Percentiles rank a stretch among this genome's conserved stretches.
phyloP scores from a whole-genome alignment of 1,140 invertebrate genomes.

The Trinorchestia longiramus region DNA sequence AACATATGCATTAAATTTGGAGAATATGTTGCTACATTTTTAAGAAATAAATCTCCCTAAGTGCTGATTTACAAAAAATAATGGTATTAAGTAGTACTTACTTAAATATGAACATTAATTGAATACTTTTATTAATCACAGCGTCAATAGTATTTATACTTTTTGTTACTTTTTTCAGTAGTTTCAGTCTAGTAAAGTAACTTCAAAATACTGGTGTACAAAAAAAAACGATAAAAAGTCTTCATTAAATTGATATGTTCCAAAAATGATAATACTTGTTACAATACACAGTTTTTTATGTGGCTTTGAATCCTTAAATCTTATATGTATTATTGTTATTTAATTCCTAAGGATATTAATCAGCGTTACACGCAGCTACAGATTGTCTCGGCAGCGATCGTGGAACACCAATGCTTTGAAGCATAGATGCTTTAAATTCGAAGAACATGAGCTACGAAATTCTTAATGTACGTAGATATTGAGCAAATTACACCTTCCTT shows the following conservation, averaged over 20 bases:
- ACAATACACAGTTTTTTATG: too few relatives aligned
- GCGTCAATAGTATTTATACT: too few relatives aligned
- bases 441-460: not conserved
- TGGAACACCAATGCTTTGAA: not conserved
- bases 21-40: too few relatives aligned
- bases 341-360: not conserved
- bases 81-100: too few relatives aligned
- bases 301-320: not conserved
- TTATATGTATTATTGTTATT: not conserved
- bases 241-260: not conserved
- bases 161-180: too few relatives aligned
- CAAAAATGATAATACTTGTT: not conserved
- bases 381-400: not conserved
- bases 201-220: not conserved
- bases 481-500: not conserved
- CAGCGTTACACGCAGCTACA: not conserved
- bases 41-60: too few relatives aligned
- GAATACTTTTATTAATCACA: too few relatives aligned
- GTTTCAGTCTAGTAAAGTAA: too few relatives aligned
- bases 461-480: not conserved
- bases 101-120: too few relatives aligned
- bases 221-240: not conserved
- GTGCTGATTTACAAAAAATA: too few relatives aligned
- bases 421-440: not conserved
- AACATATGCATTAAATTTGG: too few relatives aligned